Evolutionary conservation across 1,140 invertebrate genomes (phyloP), one percentile per base, ranked within the genome.

Genomic region (Drosophila sturtevanti): DNA sequence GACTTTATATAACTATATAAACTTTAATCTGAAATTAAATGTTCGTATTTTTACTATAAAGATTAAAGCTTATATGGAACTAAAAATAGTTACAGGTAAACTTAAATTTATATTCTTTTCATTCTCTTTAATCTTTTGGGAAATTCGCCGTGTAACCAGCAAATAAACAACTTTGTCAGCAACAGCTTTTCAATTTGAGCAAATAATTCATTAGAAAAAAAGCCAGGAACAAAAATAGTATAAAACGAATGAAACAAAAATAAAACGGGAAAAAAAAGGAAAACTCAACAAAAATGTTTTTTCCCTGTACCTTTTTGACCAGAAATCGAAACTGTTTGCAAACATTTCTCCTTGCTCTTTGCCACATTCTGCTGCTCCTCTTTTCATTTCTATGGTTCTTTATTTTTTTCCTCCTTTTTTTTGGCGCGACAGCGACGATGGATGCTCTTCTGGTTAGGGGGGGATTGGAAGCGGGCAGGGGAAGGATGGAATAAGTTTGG

Each of bases 261-360:
- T 4, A 48, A 48, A 48, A 21, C 1, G 2, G 0, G 10, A 11
- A 12, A 22, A 22, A 85, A 85, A 81, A 60, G 81, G 78, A 86
- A 86, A 87, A 86, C 79, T 86, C 72, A 76, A 82, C 82, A 82
- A 77, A 70, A 76, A 72, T 72, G 63, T 69, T 77, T 63, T 24
- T 79, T 75, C 79, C 76, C 77, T 81, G 81, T 48, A 48, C 41
- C 81, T 73, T 81, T 86, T 72, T 51, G 38, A 60, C 82, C 56
- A 77, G 66, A 65, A 86, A 86, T 86, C 82, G 82, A 82, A 82
- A 87, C 77, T 87, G 82, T 82, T 87, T 71, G 63, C 82, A 79
- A 87, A 86, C 82, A 86, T 82, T 86, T 87, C 69, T 81, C 74
- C 37, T n/a, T 79, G 78, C 82, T 70, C 68, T 76, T 72, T 76